These are phyloP conservation scores for Zosterops hypoxanthus DNA, from an alignment of 2,113 vertebrate genomes.

Conservation along the genomic window DNA sequence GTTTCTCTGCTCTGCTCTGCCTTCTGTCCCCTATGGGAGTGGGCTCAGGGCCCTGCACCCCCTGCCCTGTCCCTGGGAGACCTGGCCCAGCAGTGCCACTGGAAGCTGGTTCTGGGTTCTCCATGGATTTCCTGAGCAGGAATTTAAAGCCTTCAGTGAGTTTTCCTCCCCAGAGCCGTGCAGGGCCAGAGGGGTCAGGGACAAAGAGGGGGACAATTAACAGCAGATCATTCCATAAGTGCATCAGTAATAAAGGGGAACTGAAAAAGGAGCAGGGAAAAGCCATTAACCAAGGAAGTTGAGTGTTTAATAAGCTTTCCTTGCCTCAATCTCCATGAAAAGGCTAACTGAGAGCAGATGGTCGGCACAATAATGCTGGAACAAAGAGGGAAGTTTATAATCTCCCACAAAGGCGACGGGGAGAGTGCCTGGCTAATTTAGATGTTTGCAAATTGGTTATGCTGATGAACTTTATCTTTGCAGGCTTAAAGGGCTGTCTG, in stretches of 20 bases:
- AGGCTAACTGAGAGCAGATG: slow-evolving; percentile 61
- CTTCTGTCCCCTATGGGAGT: fast-evolving
- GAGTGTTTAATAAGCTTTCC: slow-evolving; percentile 51
- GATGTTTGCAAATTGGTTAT: slow-evolving; percentile 51
- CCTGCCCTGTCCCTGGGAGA: fast-evolving
- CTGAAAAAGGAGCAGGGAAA: background rate
- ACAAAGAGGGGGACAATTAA: background rate
- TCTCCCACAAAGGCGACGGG: slow-evolving; percentile 14
- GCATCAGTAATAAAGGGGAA: slow-evolving; percentile 2
- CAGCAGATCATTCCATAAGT: background rate
- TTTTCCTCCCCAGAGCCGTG: background rate
- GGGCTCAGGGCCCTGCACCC: background rate
- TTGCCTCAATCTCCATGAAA: slow-evolving; percentile 9
- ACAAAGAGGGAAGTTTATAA: slow-evolving; percentile 49
- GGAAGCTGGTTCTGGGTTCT: background rate
- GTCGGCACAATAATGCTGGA: slow-evolving; percentile 24
- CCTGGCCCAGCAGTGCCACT: background rate
- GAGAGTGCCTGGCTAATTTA: slow-evolving; percentile 30
- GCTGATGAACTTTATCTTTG: slow-evolving; percentile 56
- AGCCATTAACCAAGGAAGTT: slow-evolving; percentile 20
- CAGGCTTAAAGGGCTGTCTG: background rate
- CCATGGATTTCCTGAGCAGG: background rate
- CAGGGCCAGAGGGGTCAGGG: background rate
- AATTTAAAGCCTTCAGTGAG: background rate
- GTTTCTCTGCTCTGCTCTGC: fast-evolving